Evolutionary conservation across 2,113 vertebrate genomes (phyloP), one percentile per base, ranked within the genome.

Genomic region (Stigmatopora nigra): DNA sequence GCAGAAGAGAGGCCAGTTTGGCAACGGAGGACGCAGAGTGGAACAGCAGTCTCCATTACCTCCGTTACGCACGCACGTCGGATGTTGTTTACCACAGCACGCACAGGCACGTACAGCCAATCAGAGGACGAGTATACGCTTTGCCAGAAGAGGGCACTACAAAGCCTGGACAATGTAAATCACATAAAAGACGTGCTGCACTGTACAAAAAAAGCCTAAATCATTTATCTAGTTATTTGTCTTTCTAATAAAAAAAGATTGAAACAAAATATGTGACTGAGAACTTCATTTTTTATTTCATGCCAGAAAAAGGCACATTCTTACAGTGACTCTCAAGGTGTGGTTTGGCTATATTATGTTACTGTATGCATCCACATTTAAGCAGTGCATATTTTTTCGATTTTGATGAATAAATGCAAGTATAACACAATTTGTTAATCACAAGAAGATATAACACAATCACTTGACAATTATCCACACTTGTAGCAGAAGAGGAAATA

Each of bases 341-440:
- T 82, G 56, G 41, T 87, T 63, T 78, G 69, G 73, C 35, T 84
- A 86, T 79, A 81, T 72, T 72, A 78, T 76, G 63, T 76, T 75
- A 83, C n/a, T n/a, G n/a, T 88, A 88, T 87, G 82, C 87, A 90
- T 87, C 85, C 76, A 86, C 83, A 85, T 79, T 78, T 72, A 84
- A 82, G 82, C 85, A 89, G 86, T 88, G 87, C 87, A 87, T 85
- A 83, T 82, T 69, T 70, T 71, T 67, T 67, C n/a, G 69, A 81
- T 73, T 77, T 22, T 74, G 69, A 85, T 82, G 77, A 83, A 87
- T 88, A 87, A 85, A 84, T 87, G 78, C 75, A 84, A 88, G 73
- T 81, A 71, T 84, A 77, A 87, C 79, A 85, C 84, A 82, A 64
- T 76, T 79, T 77, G 71, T 84, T 80, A 82, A 86, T 70, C 80